phyloP scores from a whole-genome alignment of 2,113 vertebrate species.

The Anseranas semipalmata region DNA sequence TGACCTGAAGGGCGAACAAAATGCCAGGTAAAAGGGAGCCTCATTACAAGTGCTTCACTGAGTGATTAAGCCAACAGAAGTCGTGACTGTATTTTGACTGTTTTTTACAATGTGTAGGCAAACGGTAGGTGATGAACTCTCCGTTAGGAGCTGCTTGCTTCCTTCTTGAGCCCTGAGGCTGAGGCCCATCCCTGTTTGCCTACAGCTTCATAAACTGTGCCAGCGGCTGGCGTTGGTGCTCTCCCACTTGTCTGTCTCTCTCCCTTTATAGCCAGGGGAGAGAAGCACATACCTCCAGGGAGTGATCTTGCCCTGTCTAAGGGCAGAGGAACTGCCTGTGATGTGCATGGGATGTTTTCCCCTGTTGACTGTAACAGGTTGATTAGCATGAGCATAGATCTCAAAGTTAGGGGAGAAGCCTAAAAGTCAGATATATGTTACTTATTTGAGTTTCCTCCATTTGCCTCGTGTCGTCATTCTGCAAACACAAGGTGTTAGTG shows the following conservation, averaged over 20 bases:
- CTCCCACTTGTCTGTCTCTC: too few species aligned
- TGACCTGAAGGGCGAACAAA: background rate
- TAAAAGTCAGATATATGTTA: background rate
- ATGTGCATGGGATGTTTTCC: background rate
- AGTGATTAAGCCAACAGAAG: background rate
- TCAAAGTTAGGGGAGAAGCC: background rate
- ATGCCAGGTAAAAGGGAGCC: background rate
- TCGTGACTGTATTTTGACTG: background rate
- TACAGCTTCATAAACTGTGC: background rate
- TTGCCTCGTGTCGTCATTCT: background rate
- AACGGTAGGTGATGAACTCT: background rate
- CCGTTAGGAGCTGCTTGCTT: fast-evolving
- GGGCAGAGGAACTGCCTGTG: fast-evolving
- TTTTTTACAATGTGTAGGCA: background rate
- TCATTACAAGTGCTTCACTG: fast-evolving
- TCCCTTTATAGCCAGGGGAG: background rate
- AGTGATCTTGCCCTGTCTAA: background rate
- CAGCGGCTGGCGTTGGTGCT: fast-evolving
- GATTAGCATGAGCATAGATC: background rate
- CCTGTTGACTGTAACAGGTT: background rate
- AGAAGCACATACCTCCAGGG: background rate
- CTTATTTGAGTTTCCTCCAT: background rate
- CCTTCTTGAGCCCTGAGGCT: background rate
- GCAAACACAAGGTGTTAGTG: too few species aligned
- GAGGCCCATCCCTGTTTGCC: too few species aligned